Evolutionary conservation across 37 sponge, comb jelly and placozoan species (phyloP).

Genomic region (Hormiphora californensis): DNA sequence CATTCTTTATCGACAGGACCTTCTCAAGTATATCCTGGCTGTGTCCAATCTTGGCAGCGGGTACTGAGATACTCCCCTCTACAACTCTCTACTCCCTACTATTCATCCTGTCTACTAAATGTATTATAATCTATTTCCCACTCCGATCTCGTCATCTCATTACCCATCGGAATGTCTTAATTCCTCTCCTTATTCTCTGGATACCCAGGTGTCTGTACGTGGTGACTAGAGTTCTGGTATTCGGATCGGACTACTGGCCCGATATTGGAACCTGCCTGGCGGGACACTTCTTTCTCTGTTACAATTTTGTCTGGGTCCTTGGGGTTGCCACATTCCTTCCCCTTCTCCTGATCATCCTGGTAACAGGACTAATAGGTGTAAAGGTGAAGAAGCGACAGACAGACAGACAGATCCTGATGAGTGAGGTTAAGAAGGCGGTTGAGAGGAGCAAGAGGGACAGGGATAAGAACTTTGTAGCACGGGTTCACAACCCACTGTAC

Average conservation of each 20-base stretch:
- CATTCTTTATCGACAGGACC: background rate
- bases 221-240: background rate
- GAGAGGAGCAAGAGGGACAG: background rate
- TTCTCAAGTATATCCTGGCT: background rate
- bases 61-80: background rate
- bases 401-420: background rate
- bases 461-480: background rate
- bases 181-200: background rate
- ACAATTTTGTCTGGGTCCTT: background rate
- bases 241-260: background rate
- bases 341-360: background rate
- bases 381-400: background rate
- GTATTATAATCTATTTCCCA: background rate
- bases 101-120: background rate
- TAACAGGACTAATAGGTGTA: background rate
- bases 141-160: constrained; percentile 1
- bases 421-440: background rate
- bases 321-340: background rate
- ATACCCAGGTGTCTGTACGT: background rate
- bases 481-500: background rate
- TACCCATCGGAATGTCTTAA: background rate
- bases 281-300: background rate
- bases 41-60: background rate
- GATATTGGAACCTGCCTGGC: background rate
- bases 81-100: background rate